These are phyloP conservation scores for Leptinotarsa lineolata DNA, from an alignment of 1,140 invertebrate species.

Conservation along the genomic window DNA sequence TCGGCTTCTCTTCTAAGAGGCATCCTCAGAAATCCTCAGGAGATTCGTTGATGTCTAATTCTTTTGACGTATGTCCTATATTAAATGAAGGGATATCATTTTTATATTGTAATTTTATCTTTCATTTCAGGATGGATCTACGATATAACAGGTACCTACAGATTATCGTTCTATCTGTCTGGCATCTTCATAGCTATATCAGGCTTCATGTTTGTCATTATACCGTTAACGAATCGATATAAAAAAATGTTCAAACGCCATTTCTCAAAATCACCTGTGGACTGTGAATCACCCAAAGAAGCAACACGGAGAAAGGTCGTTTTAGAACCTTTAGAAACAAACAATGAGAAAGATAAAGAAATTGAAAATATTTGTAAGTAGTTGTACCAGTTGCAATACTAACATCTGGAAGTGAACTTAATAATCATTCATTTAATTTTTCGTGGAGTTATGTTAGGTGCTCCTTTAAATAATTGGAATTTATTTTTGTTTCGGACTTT, in stretches of 20 bases:
- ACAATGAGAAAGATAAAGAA: neutral
- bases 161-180: slow-evolving; percentile 84
- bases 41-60: neutral
- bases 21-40: too few species aligned
- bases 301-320: neutral
- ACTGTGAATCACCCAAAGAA: neutral
- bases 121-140: slow-evolving; percentile 75
- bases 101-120: neutral
- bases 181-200: slow-evolving; percentile 85
- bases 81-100: too few species aligned
- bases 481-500: too few species aligned
- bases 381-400: neutral
- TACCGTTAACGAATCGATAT: slow-evolving; percentile 62
- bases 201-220: slow-evolving; percentile 74
- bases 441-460: too few species aligned
- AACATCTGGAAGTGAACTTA: neutral
- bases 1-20: too few species aligned
- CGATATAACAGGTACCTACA: slow-evolving; percentile 77
- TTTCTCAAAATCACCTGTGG: neutral
- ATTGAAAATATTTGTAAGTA: neutral
- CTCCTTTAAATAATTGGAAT: too few species aligned
- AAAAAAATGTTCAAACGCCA: slow-evolving; percentile 39
- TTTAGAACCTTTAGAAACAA: neutral
- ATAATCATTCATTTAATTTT: neutral
- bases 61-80: too few species aligned